Percentiles rank a stretch among this genome's conserved stretches.
Conservation (phyloP, 35 echinoderm and acorn worm species). For the Holothuria glaberrima region DNA sequence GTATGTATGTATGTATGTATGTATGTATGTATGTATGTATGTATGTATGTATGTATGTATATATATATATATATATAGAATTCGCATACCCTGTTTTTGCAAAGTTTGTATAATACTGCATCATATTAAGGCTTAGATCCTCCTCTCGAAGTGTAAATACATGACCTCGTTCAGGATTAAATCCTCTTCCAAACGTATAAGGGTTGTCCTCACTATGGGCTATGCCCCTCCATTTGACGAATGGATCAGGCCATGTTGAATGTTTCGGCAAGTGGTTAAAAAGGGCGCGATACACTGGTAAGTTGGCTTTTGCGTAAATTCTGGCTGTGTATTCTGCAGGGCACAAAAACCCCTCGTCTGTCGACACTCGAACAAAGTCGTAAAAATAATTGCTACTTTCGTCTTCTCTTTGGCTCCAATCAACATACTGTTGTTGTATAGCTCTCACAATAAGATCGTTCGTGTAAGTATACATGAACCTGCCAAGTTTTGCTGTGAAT, state of each 20-base stretch:
- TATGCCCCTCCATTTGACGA: conserved; percentile 34
- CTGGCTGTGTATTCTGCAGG: conserved; percentile 3
- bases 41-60: too few relatives aligned
- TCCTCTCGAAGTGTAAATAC: not conserved
- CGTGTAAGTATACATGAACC: conserved; percentile 31
- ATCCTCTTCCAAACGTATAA: conserved; percentile 20
- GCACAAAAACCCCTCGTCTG: conserved; percentile 13
- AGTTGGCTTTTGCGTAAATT: not conserved
- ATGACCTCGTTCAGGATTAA: conserved; percentile 1
- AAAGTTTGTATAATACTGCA: conserved; percentile 51
- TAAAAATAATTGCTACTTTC: conserved; percentile 4
- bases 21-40: too few relatives aligned
- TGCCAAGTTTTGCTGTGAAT: not conserved
- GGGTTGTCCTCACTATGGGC: conserved; percentile 38
- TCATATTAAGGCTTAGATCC: conserved; percentile 1
- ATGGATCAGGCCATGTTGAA: conserved; percentile 3
- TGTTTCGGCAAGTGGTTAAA: conserved; percentile 1
- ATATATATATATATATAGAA: not conserved
- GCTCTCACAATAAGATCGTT: conserved; percentile 25
- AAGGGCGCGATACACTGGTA: not conserved
- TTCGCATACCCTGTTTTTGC: conserved; percentile 46
- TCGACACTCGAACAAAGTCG: not conserved
- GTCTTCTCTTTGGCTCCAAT: not conserved
- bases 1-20: too few relatives aligned
- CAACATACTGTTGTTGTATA: conserved; percentile 18